phyloP scores from a whole-genome alignment of 2,797 vertebrate species.

The Labeo calbasu region DNA sequence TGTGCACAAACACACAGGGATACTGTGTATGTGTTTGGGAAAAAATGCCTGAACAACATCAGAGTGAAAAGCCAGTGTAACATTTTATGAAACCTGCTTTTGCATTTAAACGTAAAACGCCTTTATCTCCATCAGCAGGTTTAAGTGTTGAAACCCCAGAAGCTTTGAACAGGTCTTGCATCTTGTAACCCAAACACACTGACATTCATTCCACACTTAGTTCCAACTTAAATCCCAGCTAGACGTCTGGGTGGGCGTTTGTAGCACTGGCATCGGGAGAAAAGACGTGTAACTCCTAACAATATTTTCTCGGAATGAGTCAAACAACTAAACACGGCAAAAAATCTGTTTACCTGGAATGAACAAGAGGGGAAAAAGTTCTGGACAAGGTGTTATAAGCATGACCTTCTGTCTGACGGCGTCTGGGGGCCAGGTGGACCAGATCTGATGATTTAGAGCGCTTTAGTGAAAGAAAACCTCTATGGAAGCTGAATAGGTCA shows the following conservation, averaged over 20 bases:
- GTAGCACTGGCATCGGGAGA: neutral
- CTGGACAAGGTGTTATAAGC: constrained; percentile 29
- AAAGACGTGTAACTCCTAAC: constrained; percentile 19
- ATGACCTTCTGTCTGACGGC: constrained; percentile 22
- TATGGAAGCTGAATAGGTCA: constrained; percentile 19
- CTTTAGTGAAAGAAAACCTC: constrained; percentile 12
- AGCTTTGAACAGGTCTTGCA: neutral
- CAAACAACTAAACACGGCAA: neutral
- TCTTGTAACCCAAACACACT: constrained; percentile 22
- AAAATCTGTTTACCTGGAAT: constrained; percentile 43
- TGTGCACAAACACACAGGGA: constrained; percentile 6
- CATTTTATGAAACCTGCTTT: constrained; percentile 16
- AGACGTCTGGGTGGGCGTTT: constrained; percentile 25
- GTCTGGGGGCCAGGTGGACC: constrained; percentile 42
- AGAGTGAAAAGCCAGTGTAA: constrained; percentile 12
- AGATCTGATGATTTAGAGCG: neutral
- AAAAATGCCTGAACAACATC: constrained; percentile 28
- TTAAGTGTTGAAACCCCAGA: constrained; percentile 3
- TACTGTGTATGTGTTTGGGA: constrained; percentile 18
- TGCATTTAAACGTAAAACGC: neutral
- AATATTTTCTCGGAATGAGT: constrained; percentile 34
- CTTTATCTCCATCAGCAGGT: constrained; percentile 15
- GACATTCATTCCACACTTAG: constrained; percentile 10
- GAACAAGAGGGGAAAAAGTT: constrained; percentile 10
- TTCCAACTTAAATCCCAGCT: constrained; percentile 15